phyloP scores from a whole-genome alignment of 2,113 vertebrate species.

The Mus musculus region DNA sequence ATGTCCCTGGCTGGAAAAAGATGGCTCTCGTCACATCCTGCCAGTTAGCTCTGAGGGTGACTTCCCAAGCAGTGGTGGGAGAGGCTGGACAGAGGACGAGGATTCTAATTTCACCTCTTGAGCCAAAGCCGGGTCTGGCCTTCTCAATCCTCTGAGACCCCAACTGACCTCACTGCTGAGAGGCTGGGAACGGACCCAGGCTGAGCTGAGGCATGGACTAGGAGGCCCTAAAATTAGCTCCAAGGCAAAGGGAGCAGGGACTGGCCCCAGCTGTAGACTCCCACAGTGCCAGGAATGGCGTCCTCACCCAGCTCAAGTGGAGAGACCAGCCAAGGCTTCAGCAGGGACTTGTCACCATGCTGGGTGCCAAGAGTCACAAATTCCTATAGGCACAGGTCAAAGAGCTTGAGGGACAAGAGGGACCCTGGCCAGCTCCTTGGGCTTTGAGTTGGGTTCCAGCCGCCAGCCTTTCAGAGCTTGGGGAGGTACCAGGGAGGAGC shows the following conservation, averaged over 20 bases:
- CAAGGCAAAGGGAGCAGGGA: conserved; percentile 19
- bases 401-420: background rate
- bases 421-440: background rate
- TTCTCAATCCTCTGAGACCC: conserved; percentile 54
- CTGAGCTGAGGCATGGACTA: conserved; percentile 59
- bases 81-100: background rate
- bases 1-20: background rate
- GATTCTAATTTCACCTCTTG: conserved; percentile 47
- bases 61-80: background rate
- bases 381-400: background rate
- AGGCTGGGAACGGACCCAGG: conserved; percentile 58
- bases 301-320: background rate
- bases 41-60: background rate
- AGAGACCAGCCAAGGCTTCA: conserved; percentile 15
- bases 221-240: conserved; percentile 80
- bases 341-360: background rate
- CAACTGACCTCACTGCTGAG: conserved; percentile 38
- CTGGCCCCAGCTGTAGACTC: conserved; percentile 10
- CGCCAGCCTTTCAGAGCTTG: background rate
- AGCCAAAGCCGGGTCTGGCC: conserved; percentile 20
- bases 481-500: background rate
- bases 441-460: background rate
- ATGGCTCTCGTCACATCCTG: background rate
- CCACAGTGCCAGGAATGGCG: background rate
- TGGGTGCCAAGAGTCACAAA: background rate